A percentile compares a stretch with the other conserved stretches of the same genome.
Conservation (phyloP, 2,888 invertebrate genomes). For the Dryobotodes eremita region DNA sequence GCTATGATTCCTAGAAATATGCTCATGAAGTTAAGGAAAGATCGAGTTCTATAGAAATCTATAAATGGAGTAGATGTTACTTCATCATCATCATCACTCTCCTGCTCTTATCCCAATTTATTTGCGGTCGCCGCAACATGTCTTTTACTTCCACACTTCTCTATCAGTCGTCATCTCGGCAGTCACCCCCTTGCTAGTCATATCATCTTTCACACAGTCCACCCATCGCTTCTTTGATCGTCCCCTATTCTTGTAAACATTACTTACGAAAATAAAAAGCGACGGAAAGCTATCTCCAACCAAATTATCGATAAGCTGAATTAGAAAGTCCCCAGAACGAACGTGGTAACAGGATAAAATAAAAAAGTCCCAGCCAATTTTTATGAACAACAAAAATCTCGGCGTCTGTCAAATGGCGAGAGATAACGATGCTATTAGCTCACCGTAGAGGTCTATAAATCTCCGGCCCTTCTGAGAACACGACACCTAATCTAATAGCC, state of each 20-base stretch:
- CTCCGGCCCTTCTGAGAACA: constrained; percentile 43
- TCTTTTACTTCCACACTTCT: not conserved
- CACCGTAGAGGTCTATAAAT: constrained; percentile 26
- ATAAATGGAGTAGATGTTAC: not conserved
- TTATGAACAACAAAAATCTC: constrained; percentile 37
- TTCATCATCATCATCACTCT: not conserved
- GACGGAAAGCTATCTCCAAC: not conserved
- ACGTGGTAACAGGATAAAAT: not conserved
- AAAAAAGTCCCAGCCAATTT: constrained; percentile 12
- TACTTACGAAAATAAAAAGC: not conserved
- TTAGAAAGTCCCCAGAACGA: not conserved
- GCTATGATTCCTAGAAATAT: constrained; percentile 38
- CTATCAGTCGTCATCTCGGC: not conserved
- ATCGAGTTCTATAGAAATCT: not conserved
- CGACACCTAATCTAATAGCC: constrained; percentile 11
- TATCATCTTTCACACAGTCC: not conserved
- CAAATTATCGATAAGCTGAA: not conserved
- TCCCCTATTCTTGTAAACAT: not conserved
- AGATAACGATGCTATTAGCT: constrained; percentile 30
- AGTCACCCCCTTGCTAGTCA: not conserved
- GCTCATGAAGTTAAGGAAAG: not conserved
- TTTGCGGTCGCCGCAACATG: not conserved
- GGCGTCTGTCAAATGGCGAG: constrained; percentile 1
- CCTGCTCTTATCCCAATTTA: not conserved
- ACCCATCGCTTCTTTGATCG: not conserved